Conservation (phyloP, 2,888 invertebrate genomes). For the Drosophila suboccidentalis region DNA sequence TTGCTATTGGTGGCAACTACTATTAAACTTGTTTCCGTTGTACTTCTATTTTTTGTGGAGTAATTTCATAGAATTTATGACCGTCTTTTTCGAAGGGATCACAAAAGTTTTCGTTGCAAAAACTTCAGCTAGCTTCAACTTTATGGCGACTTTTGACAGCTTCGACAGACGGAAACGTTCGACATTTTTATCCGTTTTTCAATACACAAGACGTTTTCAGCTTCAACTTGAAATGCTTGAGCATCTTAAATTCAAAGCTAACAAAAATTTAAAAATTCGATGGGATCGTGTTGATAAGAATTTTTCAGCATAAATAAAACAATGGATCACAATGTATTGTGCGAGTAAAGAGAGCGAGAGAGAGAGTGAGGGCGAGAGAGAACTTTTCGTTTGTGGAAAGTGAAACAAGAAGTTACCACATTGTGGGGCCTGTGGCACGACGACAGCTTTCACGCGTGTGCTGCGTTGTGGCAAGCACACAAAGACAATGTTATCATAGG, state of each 20-base stretch:
- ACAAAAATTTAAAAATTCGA: slow-evolving; percentile 28
- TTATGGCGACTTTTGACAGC: slow-evolving; percentile 63
- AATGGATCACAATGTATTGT: slow-evolving; percentile 38
- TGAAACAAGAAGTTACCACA: slow-evolving; percentile 29
- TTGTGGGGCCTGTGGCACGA: slow-evolving; percentile 56
- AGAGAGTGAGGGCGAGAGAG: too few relatives aligned
- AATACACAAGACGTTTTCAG: not conserved
- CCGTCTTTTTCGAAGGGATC: slow-evolving; percentile 70
- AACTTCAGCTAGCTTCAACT: slow-evolving; percentile 40
- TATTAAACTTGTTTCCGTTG: slow-evolving; percentile 76
- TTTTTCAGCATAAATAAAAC: slow-evolving; percentile 54
- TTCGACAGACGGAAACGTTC: slow-evolving; percentile 54
- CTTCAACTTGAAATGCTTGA: not conserved
- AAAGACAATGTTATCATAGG: slow-evolving; percentile 78
- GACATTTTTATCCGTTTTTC: not conserved
- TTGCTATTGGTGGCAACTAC: slow-evolving; percentile 66
- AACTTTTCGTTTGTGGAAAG: slow-evolving; percentile 28
- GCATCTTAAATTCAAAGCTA: not conserved
- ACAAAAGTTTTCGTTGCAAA: slow-evolving; percentile 53
- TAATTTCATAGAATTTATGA: slow-evolving; percentile 79
- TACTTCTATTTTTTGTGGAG: slow-evolving; percentile 52
- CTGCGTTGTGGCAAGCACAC: slow-evolving; percentile 35
- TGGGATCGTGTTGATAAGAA: slow-evolving; percentile 53
- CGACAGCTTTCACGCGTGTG: slow-evolving; percentile 70
- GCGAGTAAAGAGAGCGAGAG: too few relatives aligned